Base-by-base conservation (phyloP, 2,113 vertebrate genomes). In the Varanus salvator region DNA sequence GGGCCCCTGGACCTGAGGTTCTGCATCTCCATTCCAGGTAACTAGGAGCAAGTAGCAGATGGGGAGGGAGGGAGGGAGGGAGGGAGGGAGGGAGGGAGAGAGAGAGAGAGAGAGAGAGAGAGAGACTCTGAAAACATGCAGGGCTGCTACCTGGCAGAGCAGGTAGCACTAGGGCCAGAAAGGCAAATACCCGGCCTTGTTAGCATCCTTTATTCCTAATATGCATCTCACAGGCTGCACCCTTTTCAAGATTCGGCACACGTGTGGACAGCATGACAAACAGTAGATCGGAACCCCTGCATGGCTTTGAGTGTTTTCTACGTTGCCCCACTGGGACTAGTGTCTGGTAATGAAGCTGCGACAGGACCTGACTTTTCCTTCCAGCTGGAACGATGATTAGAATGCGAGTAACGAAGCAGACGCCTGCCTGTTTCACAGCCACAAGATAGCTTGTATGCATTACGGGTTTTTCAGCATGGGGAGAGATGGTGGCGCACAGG, bases 221-320 rank as follows among this genome's bases (percentile, higher is more conserved):
- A 3, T 2, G 38, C 38, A 2, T 44, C 38, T 44, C 38, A 78
- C 29, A 80, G 69, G 48, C 27, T 8, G 57, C 71, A 25, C 7
- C 11, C 84, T 93, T 90, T 3, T 44, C 38, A 44, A 90, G 54
- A 93, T 92, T 90, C 34, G 72, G 66, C 23, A 84, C 77, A 34
- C 5, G 7, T 31, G 80, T 77, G 87, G 34, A 84, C 48, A 34
- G 84, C 38, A 87, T 8, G 69, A 92, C 50, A 91, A 82, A 89
- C 1, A 11, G 29, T 57, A 84, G 76, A 90, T 90, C 85, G 85
- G 91, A 94, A 31, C 19, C 17, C 89, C 85, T 0, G 0, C 11
- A 87, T 86, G 11, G 66, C 38, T 72, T 94, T 92, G 88, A 86
- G 44, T 86, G 71, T 54, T 94, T 91, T 80, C 80, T 77, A 6